Base-by-base conservation (phyloP, 2,797 vertebrate genomes). In the Mormyrus proboscirostris region DNA sequence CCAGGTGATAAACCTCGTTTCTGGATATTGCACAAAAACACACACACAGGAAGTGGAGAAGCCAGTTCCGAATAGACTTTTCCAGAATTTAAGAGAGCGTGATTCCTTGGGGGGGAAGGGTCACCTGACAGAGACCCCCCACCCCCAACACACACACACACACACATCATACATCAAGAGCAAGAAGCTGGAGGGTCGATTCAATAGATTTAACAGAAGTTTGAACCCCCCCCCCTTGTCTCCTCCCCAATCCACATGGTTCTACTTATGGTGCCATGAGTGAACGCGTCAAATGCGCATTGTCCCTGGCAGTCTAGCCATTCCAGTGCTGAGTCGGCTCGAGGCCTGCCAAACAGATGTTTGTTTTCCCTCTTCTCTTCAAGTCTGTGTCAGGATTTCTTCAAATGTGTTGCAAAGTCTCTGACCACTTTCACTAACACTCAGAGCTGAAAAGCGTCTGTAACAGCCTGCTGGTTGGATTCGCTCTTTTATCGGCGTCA, bases 41-140 rank as follows among this genome's bases (percentile, higher is more conserved):
- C 44, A 25, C 44, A 84, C 0, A 22, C 82, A 50, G 44, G n/a
- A 12, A 51, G 19, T 50, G 47, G 38, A 79, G 73, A 79, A 44
- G 19, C 14, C 38, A n/a, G 73, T 79, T 19, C 33, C 0, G 16
- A 76, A 76, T 41, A 6, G 33, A 76, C 73, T 69, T 33, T 69
- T 33, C 65, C 65, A 44, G 41, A 41, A 79, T 41, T 44, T 44
- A n/a, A n/a, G 16, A 79, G 38, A 79, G 44, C 0, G 16, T 79
- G 38, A 38, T 79, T 79, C 65, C 22, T 49, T 69, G 22, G 59
- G 12, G 22, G n/a, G 55, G 73, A 8, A 44, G 84, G 25, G 85
- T 65, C 88, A 91, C 86, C 83, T 49, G 87, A 88, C 79, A 88
- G 82, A 84, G 88, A 49, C 41, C 55, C 22, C 4, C 22, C 82